phyloP scores from a whole-genome alignment of 2,888 invertebrate genomes.

The Acanthacorydalis orientalis region DNA sequence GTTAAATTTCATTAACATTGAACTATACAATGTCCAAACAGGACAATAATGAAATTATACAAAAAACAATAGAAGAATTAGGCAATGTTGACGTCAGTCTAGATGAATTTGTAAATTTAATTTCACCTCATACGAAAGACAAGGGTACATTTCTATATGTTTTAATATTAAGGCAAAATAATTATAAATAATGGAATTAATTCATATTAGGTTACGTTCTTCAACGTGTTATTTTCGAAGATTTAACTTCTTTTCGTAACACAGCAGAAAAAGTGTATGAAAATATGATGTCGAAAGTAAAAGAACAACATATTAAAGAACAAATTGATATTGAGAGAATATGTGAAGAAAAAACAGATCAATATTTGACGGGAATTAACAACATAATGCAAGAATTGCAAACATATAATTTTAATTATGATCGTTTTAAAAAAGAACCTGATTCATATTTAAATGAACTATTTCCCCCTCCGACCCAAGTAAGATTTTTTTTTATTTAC shows the following conservation, averaged over 20 bases:
- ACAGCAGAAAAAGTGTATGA: conserved; percentile 23
- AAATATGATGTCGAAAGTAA: conserved; percentile 24
- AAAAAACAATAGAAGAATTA: background rate
- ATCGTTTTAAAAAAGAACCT: conserved; percentile 17
- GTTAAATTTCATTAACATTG: background rate
- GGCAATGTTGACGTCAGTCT: background rate
- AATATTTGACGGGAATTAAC: too few species aligned
- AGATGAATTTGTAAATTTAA: background rate
- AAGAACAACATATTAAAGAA: conserved; percentile 24
- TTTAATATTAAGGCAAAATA: background rate
- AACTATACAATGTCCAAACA: background rate
- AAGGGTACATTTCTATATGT: background rate
- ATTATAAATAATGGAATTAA: background rate
- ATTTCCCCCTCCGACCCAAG: conserved; percentile 14
- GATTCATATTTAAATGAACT: conserved; percentile 16
- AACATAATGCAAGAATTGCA: too few species aligned
- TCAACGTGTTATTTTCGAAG: conserved; percentile 19
- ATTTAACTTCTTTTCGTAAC: conserved; percentile 19
- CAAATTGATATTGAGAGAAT: conserved; percentile 19
- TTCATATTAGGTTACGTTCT: conserved; percentile 14
- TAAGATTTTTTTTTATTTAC: too few species aligned
- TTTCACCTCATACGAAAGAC: background rate
- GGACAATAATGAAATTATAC: background rate
- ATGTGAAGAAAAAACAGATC: conserved; percentile 12
- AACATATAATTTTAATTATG: conserved; percentile 19